phyloP scores from a whole-genome alignment of 2,113 vertebrate species.

The Astatoreochromis straeleni region DNA sequence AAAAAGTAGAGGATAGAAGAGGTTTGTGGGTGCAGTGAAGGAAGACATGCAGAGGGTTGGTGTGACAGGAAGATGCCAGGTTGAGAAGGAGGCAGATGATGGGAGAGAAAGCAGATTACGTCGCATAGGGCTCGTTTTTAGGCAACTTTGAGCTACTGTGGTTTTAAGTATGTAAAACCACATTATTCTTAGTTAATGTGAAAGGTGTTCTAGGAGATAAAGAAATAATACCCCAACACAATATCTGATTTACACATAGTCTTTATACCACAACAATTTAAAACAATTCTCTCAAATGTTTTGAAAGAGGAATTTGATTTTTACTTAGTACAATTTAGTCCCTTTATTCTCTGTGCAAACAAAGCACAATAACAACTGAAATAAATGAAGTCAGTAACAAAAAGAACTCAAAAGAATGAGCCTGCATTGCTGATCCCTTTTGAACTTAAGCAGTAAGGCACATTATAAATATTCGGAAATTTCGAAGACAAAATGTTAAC shows the following conservation, averaged over 20 bases:
- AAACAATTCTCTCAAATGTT: neutral
- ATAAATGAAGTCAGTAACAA: neutral
- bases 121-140: accelerated
- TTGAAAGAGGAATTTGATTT: neutral
- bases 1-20: accelerated
- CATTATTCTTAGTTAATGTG: neutral
- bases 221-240: conserved; percentile 13
- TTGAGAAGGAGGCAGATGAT: neutral
- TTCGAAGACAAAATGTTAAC: neutral
- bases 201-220: neutral
- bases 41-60: neutral
- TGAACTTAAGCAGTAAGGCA: conserved; percentile 27
- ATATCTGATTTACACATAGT: neutral
- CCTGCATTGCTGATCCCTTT: neutral
- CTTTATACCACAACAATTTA: neutral
- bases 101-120: neutral
- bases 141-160: neutral
- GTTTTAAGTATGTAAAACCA: neutral
- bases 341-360: neutral
- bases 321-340: neutral
- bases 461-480: neutral
- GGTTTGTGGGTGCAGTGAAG: neutral
- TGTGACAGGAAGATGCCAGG: neutral
- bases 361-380: neutral
- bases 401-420: neutral